Evolutionary conservation across 2,113 vertebrate genomes (phyloP), one percentile per base, ranked within the genome.

Genomic region (Ammodytes dubius): DNA sequence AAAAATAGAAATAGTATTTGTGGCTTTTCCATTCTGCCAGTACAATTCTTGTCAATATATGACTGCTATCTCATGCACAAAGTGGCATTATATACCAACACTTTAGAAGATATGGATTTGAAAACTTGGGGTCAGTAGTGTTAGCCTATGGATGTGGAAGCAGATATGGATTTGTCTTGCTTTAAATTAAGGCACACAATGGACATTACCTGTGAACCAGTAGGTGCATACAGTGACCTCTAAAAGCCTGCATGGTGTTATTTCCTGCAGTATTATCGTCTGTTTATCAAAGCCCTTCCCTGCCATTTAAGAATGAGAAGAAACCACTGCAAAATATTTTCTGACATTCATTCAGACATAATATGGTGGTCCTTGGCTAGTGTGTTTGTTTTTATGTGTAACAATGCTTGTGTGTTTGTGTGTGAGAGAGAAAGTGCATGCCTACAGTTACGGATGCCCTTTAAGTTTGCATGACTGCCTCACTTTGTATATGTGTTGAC

Each of bases 381-480:
- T 65, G 35, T 74, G 81, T 61, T 5, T 58, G 4, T 69, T 45
- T 64, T 68, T 52, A 35, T 59, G 46, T 66, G 45, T 67, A 53
- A 74, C 42, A 15, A 8, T 42, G 46, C 9, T 2, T 50, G 37
- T 4, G 9, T 54, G n/a, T 58, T 27, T 43, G 15, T 74, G 27
- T 61, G n/a, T 37, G 52, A 56, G 17, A 11, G 19, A 3, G 11
- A 40, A 49, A 4, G 1, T 40, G 39, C 11, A 67, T 45, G 68
- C 79, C 67, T 39, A 54, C 69, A 75, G 67, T 37, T 68, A 61
- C 67, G 65, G 58, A 52, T 85, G 76, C 11, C 79, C 76, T 88
- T 83, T 74, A 64, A 59, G 49, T 81, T 65, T 83, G 53, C 77
- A 75, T 76, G 69, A 46, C 50, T 74, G 56, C 56, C 43, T 86